Evolutionary conservation across 2,797 vertebrate species (phyloP).

Genomic region (Cygnus olor): DNA sequence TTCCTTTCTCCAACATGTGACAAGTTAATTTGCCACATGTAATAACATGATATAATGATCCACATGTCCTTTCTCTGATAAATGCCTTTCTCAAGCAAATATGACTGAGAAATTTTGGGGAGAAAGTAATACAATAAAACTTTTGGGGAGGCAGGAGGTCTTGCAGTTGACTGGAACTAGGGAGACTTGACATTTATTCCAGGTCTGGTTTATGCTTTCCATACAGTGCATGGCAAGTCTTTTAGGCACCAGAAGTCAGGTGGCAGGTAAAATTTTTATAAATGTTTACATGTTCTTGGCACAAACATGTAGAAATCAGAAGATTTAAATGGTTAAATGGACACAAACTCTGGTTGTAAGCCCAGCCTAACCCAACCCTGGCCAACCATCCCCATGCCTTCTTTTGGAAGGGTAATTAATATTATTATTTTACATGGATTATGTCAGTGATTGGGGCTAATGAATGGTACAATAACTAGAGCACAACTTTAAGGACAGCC

Average conservation of each 20-base stretch:
- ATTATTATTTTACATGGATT: background rate
- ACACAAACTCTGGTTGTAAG: background rate
- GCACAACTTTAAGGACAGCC: background rate
- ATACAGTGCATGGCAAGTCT: background rate
- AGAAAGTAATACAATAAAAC: background rate
- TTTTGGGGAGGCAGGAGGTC: background rate
- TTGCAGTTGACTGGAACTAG: background rate
- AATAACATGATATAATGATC: background rate
- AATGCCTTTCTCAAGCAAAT: background rate
- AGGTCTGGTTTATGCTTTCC: background rate
- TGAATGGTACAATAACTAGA: background rate
- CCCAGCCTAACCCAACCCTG: background rate
- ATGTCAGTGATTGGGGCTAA: background rate
- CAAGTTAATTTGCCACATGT: constrained; percentile 35
- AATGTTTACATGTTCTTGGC: background rate
- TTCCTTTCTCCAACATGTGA: background rate
- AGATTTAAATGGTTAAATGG: background rate
- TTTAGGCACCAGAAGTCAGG: background rate
- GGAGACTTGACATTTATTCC: background rate
- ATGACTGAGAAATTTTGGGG: background rate
- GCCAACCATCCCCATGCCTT: rapidly evolving
- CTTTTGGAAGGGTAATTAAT: background rate
- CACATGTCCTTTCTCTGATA: background rate
- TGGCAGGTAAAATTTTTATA: background rate
- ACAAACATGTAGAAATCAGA: background rate